Conservation (phyloP, 1,140 invertebrate genomes). For the Drosophila grimshawi region DNA sequence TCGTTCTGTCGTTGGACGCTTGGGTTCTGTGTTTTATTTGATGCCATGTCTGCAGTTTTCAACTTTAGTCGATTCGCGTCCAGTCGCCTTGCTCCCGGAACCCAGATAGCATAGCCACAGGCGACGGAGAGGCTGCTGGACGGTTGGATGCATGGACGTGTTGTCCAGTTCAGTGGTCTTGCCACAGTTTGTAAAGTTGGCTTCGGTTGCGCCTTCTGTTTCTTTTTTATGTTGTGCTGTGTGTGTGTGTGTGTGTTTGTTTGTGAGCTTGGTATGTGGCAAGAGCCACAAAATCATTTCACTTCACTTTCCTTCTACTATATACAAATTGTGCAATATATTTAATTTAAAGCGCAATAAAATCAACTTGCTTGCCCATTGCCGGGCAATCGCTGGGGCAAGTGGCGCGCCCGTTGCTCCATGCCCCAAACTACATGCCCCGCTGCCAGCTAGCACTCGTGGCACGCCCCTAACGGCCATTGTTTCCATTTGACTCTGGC, state of each 20-base stretch:
- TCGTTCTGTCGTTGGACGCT: neutral
- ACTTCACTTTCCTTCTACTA: constrained; percentile 60
- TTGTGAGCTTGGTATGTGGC: neutral
- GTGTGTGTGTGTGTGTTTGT: constrained; percentile 18
- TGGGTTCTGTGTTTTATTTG: constrained; percentile 61
- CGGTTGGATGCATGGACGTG: constrained; percentile 25
- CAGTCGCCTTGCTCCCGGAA: constrained; percentile 15
- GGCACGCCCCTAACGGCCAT: constrained; percentile 30
- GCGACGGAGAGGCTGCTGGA: constrained; percentile 17
- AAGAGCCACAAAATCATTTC: constrained; percentile 65
- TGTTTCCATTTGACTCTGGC: constrained; percentile 65
- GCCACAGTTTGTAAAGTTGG: constrained; percentile 48
- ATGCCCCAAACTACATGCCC: neutral
- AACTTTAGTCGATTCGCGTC: constrained; percentile 24
- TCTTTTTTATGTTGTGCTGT: constrained; percentile 18
- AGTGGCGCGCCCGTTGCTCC: constrained; percentile 26
- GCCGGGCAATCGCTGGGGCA: constrained; percentile 24
- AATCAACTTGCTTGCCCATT: constrained; percentile 68
- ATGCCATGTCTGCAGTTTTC: constrained; percentile 78
- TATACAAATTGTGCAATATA: constrained; percentile 76
- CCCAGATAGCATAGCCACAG: constrained; percentile 25
- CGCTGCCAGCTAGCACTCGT: neutral
- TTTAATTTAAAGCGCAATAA: constrained; percentile 81
- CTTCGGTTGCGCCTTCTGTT: constrained; percentile 2
- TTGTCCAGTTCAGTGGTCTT: constrained; percentile 75